Conservation (phyloP, 2,113 vertebrate species). For the Scatophagus argus region DNA sequence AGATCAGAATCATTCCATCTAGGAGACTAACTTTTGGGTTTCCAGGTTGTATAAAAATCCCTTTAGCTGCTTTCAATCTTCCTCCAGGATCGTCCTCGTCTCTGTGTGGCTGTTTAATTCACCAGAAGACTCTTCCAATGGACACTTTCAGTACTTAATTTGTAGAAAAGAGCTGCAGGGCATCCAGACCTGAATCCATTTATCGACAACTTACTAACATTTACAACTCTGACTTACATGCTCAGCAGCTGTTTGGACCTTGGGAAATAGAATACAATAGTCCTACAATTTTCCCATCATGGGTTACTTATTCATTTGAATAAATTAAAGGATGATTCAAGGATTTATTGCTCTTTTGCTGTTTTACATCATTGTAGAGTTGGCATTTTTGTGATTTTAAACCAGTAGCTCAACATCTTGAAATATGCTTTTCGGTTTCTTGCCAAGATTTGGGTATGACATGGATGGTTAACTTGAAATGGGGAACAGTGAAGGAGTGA, state of each 20-base stretch:
- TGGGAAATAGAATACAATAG: conserved; percentile 11
- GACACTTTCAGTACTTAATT: conserved; percentile 16
- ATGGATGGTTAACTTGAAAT: no score
- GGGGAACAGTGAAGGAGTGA: no score
- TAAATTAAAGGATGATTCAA: not conserved
- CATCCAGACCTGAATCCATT: conserved; percentile 36
- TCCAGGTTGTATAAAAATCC: not conserved
- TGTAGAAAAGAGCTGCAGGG: conserved; percentile 21
- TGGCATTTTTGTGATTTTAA: not conserved
- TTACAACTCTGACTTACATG: conserved; percentile 21
- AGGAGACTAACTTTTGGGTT: not conserved
- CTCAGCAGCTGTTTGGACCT: conserved; percentile 35
- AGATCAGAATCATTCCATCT: not conserved
- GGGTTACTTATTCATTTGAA: conserved; percentile 15
- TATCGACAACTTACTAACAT: conserved; percentile 49
- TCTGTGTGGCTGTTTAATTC: not conserved
- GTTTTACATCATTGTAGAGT: not conserved
- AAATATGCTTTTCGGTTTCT: not conserved
- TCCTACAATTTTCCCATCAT: not conserved
- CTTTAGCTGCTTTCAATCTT: not conserved
- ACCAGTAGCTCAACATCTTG: not conserved
- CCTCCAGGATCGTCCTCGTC: not conserved
- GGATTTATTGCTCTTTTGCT: not conserved
- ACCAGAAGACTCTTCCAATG: not conserved
- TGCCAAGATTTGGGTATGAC: not conserved